Evolutionary conservation across 2,797 vertebrate genomes (phyloP), one percentile per base, ranked within the genome.

Genomic region (Clarias pachynema): DNA sequence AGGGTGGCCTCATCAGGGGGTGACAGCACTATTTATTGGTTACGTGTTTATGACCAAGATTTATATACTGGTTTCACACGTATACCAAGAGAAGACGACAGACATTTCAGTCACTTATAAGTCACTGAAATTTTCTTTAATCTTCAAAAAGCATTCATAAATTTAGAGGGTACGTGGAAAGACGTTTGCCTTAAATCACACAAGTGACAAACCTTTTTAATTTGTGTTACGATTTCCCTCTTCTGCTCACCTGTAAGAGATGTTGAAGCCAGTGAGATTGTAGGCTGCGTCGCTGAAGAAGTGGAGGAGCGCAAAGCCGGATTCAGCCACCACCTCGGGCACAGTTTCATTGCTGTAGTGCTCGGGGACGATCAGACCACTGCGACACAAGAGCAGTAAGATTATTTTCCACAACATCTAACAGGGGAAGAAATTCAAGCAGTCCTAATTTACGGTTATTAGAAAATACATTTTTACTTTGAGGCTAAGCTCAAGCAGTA

Each of bases 211-310:
- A 40, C 34, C 16, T 24, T 56, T 59, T 4, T 3, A 15, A 3
- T n/a, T 1, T 60, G 20, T 62, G 12, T 5, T 15, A 26, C 12
- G 24, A 75, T n/a, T 7, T 16, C 6, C 40, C 26, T 53, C 0
- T 37, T 68, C 9, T 20, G 85, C 92, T 96, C 92, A 99, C 98
- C 94, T 97, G 92, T 99, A 99, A 0, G 97, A 98, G 89, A 99
- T 97, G 95, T 99, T 99, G 93, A 99, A 99, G 85, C 98, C 98
- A 0, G 98, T 99, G 89, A 99, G 95, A 92, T 99, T 99, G 92
- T 99, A 99, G 80, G 98, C 98, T 24, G 98, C 98, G 1, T 99
- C 98, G 0, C 98, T 99, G 93, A 99, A 99, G 94, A 99, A 99
- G 93, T 99, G 98, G 79, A 99, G 94, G 68, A 99, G 94, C 16